phyloP scores from a whole-genome alignment of 1,140 invertebrate species.

The Periplaneta americana region DNA sequence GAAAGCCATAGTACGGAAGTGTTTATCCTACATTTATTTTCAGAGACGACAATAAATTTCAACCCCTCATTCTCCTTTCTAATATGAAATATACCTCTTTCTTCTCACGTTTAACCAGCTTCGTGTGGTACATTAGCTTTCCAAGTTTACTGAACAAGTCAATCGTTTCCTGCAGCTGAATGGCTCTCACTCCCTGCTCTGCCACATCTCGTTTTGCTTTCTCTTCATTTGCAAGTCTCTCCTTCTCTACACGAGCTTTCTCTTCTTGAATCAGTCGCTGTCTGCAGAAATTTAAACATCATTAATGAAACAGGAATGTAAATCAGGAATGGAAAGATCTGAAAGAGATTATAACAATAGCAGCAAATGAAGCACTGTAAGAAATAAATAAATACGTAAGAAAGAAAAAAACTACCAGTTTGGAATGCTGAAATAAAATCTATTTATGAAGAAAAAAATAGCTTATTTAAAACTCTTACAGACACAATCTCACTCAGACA shows the following conservation, averaged over 20 bases:
- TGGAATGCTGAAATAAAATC: too few species aligned
- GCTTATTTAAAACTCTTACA: too few species aligned
- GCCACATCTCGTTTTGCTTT: background rate
- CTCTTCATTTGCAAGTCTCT: background rate
- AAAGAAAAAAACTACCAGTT: too few species aligned
- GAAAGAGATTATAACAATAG: too few species aligned
- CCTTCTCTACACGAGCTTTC: background rate
- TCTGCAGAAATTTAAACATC: too few species aligned
- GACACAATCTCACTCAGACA: too few species aligned
- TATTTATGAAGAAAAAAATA: too few species aligned
- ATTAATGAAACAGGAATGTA: too few species aligned
- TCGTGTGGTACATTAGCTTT: background rate
- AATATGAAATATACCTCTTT: background rate
- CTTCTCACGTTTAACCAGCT: background rate
- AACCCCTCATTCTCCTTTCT: background rate
- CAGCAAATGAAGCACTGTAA: too few species aligned
- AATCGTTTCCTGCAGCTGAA: background rate
- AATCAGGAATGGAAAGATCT: too few species aligned
- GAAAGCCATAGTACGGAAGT: background rate
- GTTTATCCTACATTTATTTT: background rate
- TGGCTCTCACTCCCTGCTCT: background rate
- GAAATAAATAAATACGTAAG: too few species aligned
- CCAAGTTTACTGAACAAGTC: background rate
- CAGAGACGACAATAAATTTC: background rate
- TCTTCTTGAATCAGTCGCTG: slow-evolving; percentile 3